Evolutionary conservation across 2,113 vertebrate species (phyloP).

Genomic region (Tetrax tetrax): DNA sequence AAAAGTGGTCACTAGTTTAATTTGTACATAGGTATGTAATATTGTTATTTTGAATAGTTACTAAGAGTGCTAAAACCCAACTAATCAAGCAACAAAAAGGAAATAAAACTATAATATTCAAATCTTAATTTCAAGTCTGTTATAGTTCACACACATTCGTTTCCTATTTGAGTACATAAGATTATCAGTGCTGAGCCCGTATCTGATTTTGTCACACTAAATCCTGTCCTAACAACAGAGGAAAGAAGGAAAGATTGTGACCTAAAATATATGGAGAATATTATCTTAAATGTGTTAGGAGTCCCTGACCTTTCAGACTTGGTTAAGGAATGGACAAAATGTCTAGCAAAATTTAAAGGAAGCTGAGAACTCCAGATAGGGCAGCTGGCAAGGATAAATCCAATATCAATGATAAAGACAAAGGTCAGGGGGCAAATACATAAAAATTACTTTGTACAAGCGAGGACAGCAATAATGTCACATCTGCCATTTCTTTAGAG

Average conservation of each 20-base stretch:
- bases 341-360: neutral
- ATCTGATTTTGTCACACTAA: neutral
- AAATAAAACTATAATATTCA: neutral
- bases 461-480: neutral
- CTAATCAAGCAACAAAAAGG: neutral
- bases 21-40: neutral
- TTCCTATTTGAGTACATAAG: neutral
- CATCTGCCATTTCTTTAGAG: neutral
- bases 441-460: conserved; percentile 5
- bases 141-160: neutral
- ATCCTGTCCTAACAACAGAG: neutral
- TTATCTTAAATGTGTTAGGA: neutral
- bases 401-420: neutral
- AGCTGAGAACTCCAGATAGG: neutral
- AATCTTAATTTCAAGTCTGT: neutral
- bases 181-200: neutral
- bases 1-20: neutral
- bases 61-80: neutral
- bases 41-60: neutral
- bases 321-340: neutral
- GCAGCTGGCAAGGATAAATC: neutral
- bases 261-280: neutral
- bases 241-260: neutral
- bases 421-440: neutral
- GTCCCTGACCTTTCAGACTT: neutral